Percentiles rank a stretch among this genome's conserved stretches.
phyloP scores from a whole-genome alignment of 1,140 invertebrate genomes.

The Marisa cornuarietis region DNA sequence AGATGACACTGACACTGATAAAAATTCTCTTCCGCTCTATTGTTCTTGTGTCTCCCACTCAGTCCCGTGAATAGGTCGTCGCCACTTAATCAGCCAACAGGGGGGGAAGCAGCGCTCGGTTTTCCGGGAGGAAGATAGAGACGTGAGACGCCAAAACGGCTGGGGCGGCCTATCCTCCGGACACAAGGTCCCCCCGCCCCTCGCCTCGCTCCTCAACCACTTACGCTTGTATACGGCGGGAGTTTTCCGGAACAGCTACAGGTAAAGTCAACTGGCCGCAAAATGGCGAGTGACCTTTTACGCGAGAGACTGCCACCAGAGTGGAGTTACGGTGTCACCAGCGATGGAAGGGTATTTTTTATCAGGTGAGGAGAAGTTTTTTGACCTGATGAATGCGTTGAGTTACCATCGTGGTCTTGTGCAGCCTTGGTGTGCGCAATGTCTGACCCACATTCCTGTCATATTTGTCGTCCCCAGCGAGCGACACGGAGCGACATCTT shows the following conservation, averaged over 20 bases:
- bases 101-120: neutral
- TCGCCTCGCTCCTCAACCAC: constrained; percentile 4
- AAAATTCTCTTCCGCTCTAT: no score
- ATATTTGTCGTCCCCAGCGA: constrained; percentile 49
- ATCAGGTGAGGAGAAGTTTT: constrained; percentile 55
- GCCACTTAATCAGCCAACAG: no score
- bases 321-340: constrained; percentile 55
- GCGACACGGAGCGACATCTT: constrained; percentile 47
- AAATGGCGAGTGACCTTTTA: constrained; percentile 48
- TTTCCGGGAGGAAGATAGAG: neutral
- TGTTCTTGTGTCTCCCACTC: neutral
- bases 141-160: no score
- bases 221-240: constrained; percentile 13
- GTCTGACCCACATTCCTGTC: constrained; percentile 21
- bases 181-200: neutral
- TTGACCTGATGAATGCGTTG: constrained; percentile 17
- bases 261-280: constrained; percentile 32
- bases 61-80: neutral
- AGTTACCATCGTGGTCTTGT: constrained; percentile 8
- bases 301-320: constrained; percentile 46
- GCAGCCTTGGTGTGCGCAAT: constrained; percentile 18
- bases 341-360: constrained; percentile 61
- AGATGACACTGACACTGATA: no score
- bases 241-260: constrained; percentile 36
- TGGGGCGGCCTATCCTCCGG: neutral